A percentile compares a stretch with the other conserved stretches of the same genome.
Evolutionary conservation across 2,888 invertebrate genomes (phyloP).

Genomic region (Teinopalpus imperialis): DNA sequence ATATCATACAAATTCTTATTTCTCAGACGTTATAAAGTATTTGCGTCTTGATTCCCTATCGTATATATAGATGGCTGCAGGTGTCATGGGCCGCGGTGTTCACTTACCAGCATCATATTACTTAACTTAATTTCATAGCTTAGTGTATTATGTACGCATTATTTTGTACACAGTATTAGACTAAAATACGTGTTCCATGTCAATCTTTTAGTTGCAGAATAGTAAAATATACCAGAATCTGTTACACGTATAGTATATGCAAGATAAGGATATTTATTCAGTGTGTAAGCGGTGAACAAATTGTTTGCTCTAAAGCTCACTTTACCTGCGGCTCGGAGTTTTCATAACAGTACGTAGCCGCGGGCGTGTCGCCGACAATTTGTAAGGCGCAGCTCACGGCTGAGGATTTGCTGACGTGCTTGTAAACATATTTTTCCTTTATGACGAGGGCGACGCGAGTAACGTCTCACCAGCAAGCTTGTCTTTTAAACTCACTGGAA

Average conservation of each 20-base stretch:
- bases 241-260: conserved; percentile 46
- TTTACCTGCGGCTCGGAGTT: conserved; percentile 67
- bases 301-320: conserved; percentile 65
- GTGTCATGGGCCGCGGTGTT: no score
- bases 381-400: conserved; percentile 53
- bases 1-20: no score
- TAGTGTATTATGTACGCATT: no score
- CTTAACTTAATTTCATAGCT: no score
- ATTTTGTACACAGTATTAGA: no score
- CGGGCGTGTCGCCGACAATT: conserved; percentile 65
- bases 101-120: no score
- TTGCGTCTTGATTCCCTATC: no score
- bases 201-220: conserved; percentile 32
- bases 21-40: no score
- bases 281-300: conserved; percentile 71
- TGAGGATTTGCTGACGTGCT: conserved; percentile 67
- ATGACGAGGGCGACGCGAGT: conserved; percentile 28
- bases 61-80: no score
- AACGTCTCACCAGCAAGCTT: conserved; percentile 19
- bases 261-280: conserved; percentile 71
- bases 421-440: conserved; percentile 62
- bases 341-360: conserved; percentile 69
- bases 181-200: no score
- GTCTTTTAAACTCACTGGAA: conserved; percentile 13
- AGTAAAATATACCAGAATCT: conserved; percentile 53